Base-by-base conservation (phyloP, 2,888 invertebrate species). In the Lordiphosa andalusiaca region DNA sequence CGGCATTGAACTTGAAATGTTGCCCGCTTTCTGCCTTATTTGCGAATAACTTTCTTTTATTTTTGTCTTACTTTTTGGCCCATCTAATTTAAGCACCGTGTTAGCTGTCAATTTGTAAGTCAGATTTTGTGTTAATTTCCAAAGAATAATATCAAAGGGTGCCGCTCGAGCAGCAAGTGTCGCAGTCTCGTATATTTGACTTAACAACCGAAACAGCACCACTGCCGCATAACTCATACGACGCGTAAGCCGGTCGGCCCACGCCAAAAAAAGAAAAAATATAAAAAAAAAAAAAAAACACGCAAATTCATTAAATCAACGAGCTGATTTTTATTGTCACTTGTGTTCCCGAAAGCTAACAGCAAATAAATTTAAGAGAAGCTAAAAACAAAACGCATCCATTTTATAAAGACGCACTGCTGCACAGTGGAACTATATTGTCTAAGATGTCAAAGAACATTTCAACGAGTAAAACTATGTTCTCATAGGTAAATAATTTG, bases 61-160 rank as follows among this genome's bases (percentile, higher is more conserved):
- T 42, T 21, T 53, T 54, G 69, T 47, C 61, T 50, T 71, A 65
- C 53, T 36, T 42, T 21, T 53, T 56, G 69, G 48, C 61, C 48
- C 75, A 67, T 81, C 81, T 77, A 69, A 77, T 81, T 77, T 81
- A 77, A 44, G 81, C 69, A 77, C 55, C 77, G 53, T 77, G 77
- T 77, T 67, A 68, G 59, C 74, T 77, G 77, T 81, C 81, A 77
- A 72, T 72, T 60, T 67, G 71, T 58, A 73, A 60, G 56, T 62
- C 39, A 63, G 63, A 77, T 67, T 58, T 65, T 67, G 76, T 56
- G 66, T 61, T 55, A 60, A 60, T 62, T 37, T 51, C 30, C 47
- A 33, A 59, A 39, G 16, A 51, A 62, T 48, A 52, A 66, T 65
- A 68, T 77, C 77, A 77, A 77, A 77, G 77, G 36, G 23, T 30